Conservation (phyloP, 2,113 vertebrate species). For the Centropus unirufus region DNA sequence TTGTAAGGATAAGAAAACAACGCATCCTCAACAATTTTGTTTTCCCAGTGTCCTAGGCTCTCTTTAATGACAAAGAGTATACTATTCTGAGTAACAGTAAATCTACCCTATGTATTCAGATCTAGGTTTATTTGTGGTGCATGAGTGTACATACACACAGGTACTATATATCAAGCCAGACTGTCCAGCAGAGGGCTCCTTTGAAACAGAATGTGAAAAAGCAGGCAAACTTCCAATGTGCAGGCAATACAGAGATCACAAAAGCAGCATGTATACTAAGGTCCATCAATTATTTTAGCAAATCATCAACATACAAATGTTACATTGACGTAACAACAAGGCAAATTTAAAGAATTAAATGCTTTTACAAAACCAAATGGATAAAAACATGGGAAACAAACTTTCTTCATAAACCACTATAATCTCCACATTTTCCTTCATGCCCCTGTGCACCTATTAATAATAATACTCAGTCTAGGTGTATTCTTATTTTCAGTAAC, state of each 20-base stretch:
- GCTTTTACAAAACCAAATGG: not conserved
- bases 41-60: slow-evolving; percentile 5
- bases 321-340: not conserved
- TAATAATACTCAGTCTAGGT: not conserved
- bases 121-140: not conserved
- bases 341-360: not conserved
- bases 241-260: slow-evolving; percentile 57
- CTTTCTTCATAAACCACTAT: not conserved
- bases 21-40: slow-evolving; percentile 27
- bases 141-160: not conserved
- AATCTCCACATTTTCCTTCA: not conserved
- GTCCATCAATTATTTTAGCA: slow-evolving; percentile 18
- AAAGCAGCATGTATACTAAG: not conserved
- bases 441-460: not conserved
- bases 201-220: slow-evolving; percentile 78
- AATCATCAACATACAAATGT: not conserved
- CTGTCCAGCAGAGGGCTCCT: slow-evolving; percentile 85
- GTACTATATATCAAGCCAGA: slow-evolving; percentile 1
- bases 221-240: slow-evolving; percentile 40
- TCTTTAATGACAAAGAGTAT: slow-evolving; percentile 28
- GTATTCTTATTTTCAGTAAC: not conserved
- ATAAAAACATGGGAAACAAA: not conserved
- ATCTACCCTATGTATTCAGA: not conserved
- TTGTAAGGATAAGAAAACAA: slow-evolving; percentile 44
- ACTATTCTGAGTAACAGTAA: slow-evolving; percentile 30